These are phyloP conservation scores for Nothoprocta perdicaria DNA, from an alignment of 2,113 vertebrate species.

Conservation along the genomic window DNA sequence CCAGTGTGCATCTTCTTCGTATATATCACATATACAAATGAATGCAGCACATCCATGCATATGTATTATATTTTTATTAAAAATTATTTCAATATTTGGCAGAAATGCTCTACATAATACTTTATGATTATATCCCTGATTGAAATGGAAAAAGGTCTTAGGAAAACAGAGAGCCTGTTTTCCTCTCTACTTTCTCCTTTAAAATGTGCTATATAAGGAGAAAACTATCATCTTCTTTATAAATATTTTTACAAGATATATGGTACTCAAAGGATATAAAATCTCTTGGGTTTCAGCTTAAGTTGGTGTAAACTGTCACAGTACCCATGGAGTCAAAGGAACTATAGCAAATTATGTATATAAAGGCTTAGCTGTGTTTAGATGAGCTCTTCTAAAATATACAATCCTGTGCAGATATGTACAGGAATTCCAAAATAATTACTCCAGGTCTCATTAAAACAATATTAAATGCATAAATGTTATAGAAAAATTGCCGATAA, in stretches of 20 bases:
- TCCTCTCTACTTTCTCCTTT: background rate
- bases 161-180: background rate
- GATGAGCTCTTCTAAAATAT: background rate
- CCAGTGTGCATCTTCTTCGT: background rate
- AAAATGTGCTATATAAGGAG: background rate
- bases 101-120: background rate
- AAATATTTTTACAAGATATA: background rate
- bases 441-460: background rate
- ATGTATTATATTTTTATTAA: constrained; percentile 14
- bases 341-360: background rate
- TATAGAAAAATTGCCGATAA: background rate
- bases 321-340: background rate
- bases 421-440: background rate
- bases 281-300: background rate
- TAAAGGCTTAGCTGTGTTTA: background rate
- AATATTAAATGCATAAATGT: background rate
- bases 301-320: background rate
- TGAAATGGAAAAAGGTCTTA: background rate
- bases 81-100: background rate
- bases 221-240: background rate
- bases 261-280: background rate
- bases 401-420: background rate
- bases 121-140: background rate
- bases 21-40: background rate
- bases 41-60: background rate